These are phyloP conservation scores for Zosterops pallidus DNA, from an alignment of 2,113 vertebrate species.

Conservation along the genomic window DNA sequence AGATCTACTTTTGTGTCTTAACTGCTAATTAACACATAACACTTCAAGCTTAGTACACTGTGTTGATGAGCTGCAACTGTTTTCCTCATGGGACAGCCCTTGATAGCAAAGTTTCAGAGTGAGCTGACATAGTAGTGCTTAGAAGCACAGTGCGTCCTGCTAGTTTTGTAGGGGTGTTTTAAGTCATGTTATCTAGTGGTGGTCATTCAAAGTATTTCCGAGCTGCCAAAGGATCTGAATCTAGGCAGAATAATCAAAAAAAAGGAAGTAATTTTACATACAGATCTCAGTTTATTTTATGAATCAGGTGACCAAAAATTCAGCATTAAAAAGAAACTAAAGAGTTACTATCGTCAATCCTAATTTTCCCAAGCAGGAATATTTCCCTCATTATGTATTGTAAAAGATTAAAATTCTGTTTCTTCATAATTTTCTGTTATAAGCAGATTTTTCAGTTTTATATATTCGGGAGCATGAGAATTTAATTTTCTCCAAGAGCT, in stretches of 20 bases:
- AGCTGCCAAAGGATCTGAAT: background rate
- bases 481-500: background rate
- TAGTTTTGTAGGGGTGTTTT: background rate
- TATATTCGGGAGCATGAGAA: background rate
- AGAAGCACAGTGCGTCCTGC: background rate
- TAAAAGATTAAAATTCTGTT: background rate
- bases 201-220: background rate
- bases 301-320: background rate
- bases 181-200: background rate
- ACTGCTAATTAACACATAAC: background rate
- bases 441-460: background rate
- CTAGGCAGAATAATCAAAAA: background rate
- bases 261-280: rapidly evolving
- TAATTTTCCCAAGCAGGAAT: background rate
- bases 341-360: background rate
- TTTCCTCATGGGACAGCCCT: background rate
- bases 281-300: background rate
- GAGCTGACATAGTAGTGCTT: background rate
- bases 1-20: background rate
- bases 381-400: background rate
- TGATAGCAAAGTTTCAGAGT: background rate
- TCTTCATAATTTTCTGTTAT: background rate
- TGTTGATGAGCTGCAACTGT: background rate
- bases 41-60: background rate
- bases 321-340: background rate